Base-by-base conservation (phyloP, 2,797 vertebrate genomes). In the Falco novaeseelandiae region DNA sequence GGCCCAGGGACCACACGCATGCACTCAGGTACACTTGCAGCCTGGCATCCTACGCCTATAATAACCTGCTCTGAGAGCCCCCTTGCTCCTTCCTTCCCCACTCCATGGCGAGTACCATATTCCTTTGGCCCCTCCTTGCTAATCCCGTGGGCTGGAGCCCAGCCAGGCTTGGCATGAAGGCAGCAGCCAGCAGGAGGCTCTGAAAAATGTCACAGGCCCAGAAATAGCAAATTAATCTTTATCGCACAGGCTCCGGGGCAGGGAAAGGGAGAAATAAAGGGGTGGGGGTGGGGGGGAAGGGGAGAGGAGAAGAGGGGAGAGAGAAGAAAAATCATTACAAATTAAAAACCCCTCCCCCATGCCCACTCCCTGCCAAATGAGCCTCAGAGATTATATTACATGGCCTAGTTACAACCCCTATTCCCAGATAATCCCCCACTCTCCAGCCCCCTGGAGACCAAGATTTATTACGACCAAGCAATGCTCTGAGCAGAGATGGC, bases 141-240 rank as follows among this genome's bases (percentile, higher is more conserved):
- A 90, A 96, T 92, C 73, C 94, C 0, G 15, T 81, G 95, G 92
- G 87, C 93, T 97, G 97, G 95, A 97, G 83, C 79, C 91, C 70
- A 88, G 97, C 96, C 97, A 97, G 94, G 54, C 91, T 89, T 97
- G 97, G 95, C 95, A 93, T 86, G 67, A 90, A 96, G 95, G 96
- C 97, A 94, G 91, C 90, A 96, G 93, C 95, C 91, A 85, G 94
- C 97, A 94, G 97, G 85, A 97, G 96, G 93, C 96, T 97, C 91
- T 79, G 91, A 97, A 97, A 97, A 97, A 97, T 97, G 97, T 98
- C 97, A 98, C 93, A 93, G 89, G 88, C 96, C 96, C 95, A 97
- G 97, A 97, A 97, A 97, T 97, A 98, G 97, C 93, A 98, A 97
- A 98, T 97, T 97, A 97, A 97, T 97, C 97, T 97, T 97, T 96